Base-by-base conservation (phyloP, 2,113 vertebrate species). In the Clarias gariepinus region DNA sequence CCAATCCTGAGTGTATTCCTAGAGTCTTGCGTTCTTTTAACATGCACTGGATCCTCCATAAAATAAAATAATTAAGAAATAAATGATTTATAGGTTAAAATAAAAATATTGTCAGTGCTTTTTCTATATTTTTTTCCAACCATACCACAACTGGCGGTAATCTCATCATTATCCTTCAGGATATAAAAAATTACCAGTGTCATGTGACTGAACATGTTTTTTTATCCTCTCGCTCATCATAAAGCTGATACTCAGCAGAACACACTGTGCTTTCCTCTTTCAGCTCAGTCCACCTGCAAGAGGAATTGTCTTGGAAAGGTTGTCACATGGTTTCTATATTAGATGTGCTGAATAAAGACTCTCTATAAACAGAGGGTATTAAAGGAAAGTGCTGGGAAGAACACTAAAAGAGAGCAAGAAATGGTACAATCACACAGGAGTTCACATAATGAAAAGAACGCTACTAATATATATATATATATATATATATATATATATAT, bases 281-380 rank as follows among this genome's bases (percentile, higher is more conserved):
- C 96, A 96, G 95, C 95, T 96, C 95, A 96, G 96, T 95, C 96
- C 96, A 96, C 96, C 96, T 96, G 96, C 96, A 97, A 98, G 97
- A 98, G 96, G 98, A 99, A 98, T 98, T 98, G 96, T 97, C 97
- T 97, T 96, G 97, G 96, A 98, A 96, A 97, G 96, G 96, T 95
- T 95, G 96, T 96, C 95, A 95, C 96, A 94, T 94, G 95, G 96
- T 95, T 96, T 96, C 96, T 94, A 95, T 96, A 95, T 96, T 95
- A 95, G 95, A 96, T 96, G 96, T 77, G 73, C 84, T 85, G 83
- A 61, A 60, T 47, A 28, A 16, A 52, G 73, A 85, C 28, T 85
- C 74, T 78, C 73, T 53, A 30, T 55, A 64, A 66, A 79, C 60
- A 68, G 52, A n/a, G 18, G 21, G 47, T 79, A 55, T 30, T 55